phyloP scores from a whole-genome alignment of 2,113 vertebrate genomes.

The Phodopus roborovskii region DNA sequence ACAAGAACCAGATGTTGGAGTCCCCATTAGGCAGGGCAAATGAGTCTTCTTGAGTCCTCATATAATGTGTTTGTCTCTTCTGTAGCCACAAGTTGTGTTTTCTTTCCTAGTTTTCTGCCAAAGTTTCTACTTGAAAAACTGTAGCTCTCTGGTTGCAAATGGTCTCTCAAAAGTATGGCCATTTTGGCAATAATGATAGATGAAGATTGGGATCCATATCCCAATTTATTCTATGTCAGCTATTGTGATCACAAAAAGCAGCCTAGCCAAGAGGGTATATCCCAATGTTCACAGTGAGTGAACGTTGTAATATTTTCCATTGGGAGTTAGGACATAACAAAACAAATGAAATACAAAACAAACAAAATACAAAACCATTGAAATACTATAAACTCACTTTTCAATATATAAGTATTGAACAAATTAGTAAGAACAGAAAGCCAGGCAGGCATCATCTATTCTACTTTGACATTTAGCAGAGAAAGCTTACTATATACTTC shows the following conservation, averaged over 20 bases:
- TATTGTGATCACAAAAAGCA: not conserved
- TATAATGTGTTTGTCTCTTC: not conserved
- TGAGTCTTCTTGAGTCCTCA: not conserved
- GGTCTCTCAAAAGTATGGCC: not conserved
- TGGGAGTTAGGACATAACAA: not conserved
- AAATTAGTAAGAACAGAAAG: not conserved
- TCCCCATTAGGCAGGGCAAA: not conserved
- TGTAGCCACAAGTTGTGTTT: not conserved
- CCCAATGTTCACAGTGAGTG: not conserved
- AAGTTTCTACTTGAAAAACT: not conserved
- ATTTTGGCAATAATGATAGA: not conserved
- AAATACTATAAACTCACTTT: not conserved
- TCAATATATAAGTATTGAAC: not conserved
- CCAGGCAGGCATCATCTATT: not conserved
- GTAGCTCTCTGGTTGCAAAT: not conserved
- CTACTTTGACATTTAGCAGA: not conserved
- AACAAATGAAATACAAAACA: not conserved
- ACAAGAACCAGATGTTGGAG: not conserved
- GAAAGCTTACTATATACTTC: not conserved
- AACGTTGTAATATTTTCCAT: not conserved
- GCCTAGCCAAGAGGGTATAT: not conserved
- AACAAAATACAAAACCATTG: too few species aligned
- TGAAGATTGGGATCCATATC: not conserved
- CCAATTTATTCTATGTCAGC: not conserved
- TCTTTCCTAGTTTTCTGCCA: not conserved